Evolutionary conservation across 2,888 invertebrate genomes (phyloP).

Genomic region (Pachymerium ferrugineum): DNA sequence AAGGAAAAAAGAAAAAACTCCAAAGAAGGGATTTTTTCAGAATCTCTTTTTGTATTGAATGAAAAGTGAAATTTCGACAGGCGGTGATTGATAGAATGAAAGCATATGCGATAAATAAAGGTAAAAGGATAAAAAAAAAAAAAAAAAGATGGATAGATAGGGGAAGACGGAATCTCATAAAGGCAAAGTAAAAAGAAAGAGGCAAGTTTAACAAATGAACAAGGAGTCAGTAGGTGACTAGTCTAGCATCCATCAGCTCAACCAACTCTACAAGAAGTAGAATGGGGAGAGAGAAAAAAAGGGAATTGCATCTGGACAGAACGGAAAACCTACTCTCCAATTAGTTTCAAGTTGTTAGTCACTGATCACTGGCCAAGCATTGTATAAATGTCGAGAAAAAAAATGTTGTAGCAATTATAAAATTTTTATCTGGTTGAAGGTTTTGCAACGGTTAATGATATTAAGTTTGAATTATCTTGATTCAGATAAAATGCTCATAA

Average conservation of each 20-base stretch:
- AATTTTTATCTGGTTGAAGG: too few relatives aligned
- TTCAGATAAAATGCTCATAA: background rate
- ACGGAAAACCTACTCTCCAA: background rate
- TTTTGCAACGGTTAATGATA: too few relatives aligned
- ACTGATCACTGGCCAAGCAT: too few relatives aligned
- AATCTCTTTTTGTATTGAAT: too few relatives aligned
- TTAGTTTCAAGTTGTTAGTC: background rate
- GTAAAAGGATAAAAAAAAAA: background rate
- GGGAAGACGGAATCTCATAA: slow-evolving; percentile 16
- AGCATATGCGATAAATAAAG: slow-evolving; percentile 4
- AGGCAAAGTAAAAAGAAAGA: background rate
- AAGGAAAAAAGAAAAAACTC: too few relatives aligned
- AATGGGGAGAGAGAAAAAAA: background rate
- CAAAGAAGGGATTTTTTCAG: too few relatives aligned
- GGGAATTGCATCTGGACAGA: background rate
- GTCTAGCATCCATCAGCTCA: slow-evolving; percentile 14
- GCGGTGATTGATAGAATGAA: slow-evolving; percentile 23
- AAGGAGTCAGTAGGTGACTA: slow-evolving; percentile 25
- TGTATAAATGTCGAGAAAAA: too few relatives aligned
- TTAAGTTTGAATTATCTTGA: slow-evolving; percentile 7
- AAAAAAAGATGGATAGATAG: background rate
- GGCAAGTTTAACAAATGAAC: slow-evolving; percentile 23
- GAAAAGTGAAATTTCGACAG: slow-evolving; percentile 23
- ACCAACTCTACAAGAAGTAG: background rate
- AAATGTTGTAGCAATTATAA: too few relatives aligned